Base-by-base conservation (phyloP, 2,888 invertebrate genomes). In the Patella depressa region DNA sequence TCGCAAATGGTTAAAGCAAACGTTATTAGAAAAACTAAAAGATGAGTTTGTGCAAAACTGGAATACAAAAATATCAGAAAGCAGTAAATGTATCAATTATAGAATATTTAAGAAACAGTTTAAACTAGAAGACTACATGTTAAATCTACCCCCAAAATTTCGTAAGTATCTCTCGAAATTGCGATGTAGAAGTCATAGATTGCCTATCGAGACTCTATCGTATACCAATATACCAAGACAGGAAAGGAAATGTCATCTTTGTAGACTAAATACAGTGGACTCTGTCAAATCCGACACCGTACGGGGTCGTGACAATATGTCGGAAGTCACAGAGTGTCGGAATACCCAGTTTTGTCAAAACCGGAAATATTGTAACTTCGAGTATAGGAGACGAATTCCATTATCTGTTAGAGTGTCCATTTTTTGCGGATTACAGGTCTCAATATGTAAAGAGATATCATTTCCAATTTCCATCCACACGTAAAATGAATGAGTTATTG, bases 191-290 rank as follows among this genome's bases (percentile, higher is more conserved):
- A 65, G 65, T 24, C 65, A 65, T 65, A 2, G 24, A 11, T 19
- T 65, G 65, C 65, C 65, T 24, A 19, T 65, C 11, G 65, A 65
- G 24, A 11, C 65, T 12, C 9, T n/a, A 19, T 12, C 24, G 19
- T 65, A 24, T 19, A 65, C 9, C n/a, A 65, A 65, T 65, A 65
- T 65, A 65, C 65, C 65, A 12, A 65, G 65, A 65, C 19, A 65
- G 11, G 65, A 65, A 65, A 65, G 65, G 24, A 24, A 12, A 11
- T 65, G 65, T 24, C 65, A 19, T 24, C 24, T 65, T 11, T 65
- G 65, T 24, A 11, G 12, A 24, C 11, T 24, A 24, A 24, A 19
- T 19, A n/a, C n/a, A n/a, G n/a, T n/a, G n/a, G n/a, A n/a, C n/a
- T n/a, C n/a, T n/a, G n/a, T n/a, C n/a, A n/a, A n/a, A n/a, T n/a